A percentile compares a stretch with the other conserved stretches of the same genome.
Conservation (phyloP, 2,113 vertebrate genomes). For the Murina feae region DNA sequence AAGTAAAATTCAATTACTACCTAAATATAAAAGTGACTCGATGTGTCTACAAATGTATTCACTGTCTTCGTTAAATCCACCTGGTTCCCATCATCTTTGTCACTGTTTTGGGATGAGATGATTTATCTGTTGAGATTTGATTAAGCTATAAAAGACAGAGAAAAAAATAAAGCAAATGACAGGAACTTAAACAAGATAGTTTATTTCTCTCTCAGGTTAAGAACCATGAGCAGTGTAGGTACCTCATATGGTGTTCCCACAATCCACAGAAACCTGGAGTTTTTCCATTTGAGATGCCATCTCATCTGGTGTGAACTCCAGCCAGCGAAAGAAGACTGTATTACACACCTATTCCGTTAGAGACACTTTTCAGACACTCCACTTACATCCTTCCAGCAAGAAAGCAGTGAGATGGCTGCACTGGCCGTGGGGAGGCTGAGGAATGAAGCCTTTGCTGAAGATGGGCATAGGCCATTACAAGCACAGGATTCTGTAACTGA, state of each 20-base stretch:
- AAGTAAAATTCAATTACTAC: background rate
- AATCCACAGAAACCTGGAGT: background rate
- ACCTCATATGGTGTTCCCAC: background rate
- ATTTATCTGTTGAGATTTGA: background rate
- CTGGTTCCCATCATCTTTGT: background rate
- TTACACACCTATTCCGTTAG: background rate
- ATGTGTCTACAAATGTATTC: background rate
- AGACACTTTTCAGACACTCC: background rate
- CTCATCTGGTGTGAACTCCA: background rate
- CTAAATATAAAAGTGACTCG: background rate
- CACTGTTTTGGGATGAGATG: background rate
- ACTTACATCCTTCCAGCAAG: background rate
- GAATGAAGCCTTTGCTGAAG: background rate
- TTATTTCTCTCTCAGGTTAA: background rate
- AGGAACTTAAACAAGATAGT: background rate
- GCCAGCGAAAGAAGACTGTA: background rate
- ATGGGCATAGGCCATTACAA: background rate
- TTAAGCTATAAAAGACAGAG: background rate
- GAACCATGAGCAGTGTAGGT: background rate
- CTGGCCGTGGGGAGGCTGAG: background rate
- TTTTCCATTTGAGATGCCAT: background rate
- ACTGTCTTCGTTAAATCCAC: background rate
- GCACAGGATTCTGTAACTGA: background rate
- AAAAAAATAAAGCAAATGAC: background rate
- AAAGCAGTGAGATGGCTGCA: background rate